Evolutionary conservation across 1,140 invertebrate genomes (phyloP).

Genomic region (Cydia splendana): DNA sequence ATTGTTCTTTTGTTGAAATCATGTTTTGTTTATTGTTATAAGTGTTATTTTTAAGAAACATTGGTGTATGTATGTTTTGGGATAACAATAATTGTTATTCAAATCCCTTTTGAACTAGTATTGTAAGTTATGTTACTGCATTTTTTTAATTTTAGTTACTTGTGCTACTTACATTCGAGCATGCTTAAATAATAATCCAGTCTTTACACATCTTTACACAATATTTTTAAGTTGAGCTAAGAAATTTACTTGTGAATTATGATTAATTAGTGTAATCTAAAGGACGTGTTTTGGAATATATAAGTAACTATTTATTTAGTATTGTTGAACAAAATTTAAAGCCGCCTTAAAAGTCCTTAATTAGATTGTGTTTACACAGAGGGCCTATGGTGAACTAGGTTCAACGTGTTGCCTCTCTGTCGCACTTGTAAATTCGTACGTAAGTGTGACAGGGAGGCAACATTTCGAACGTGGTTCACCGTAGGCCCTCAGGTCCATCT

Average conservation of each 20-base stretch:
- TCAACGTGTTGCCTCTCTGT: too few relatives aligned
- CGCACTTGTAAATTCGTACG: too few relatives aligned
- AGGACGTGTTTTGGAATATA: neutral
- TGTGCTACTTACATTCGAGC: neutral
- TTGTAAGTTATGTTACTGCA: constrained; percentile 3
- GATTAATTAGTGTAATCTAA: neutral
- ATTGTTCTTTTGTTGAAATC: constrained; percentile 50
- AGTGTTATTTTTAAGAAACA: constrained; percentile 45
- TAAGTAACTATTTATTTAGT: neutral
- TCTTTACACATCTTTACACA: neutral
- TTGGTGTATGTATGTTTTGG: constrained; percentile 35
- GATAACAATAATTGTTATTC: constrained; percentile 5
- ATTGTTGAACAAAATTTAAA: constrained; percentile 7
- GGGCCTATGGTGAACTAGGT: too few relatives aligned
- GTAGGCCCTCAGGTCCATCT: too few relatives aligned
- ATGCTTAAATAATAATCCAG: neutral
- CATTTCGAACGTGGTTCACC: too few relatives aligned
- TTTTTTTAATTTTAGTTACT: neutral
- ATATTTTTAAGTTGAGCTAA: neutral
- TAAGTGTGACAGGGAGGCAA: too few relatives aligned
- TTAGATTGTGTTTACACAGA: neutral
- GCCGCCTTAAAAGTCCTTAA: neutral
- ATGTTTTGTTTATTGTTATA: constrained; percentile 47
- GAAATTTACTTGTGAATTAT: neutral
- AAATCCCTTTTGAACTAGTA: neutral